Percentiles rank a stretch among this genome's conserved stretches.
phyloP scores from a whole-genome alignment of 2,888 invertebrate species.

The Deilephila porcellus region DNA sequence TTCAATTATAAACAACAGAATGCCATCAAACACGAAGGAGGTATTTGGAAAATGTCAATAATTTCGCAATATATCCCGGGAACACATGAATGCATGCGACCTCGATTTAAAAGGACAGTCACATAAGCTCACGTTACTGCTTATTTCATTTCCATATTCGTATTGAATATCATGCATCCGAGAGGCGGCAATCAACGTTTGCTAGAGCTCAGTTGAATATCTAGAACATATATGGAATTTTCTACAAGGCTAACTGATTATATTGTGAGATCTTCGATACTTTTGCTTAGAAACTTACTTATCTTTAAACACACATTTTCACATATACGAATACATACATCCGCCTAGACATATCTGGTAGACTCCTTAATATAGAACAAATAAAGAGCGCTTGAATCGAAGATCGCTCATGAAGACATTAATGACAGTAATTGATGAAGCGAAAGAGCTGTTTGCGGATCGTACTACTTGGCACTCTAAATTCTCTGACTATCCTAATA shows the following conservation, averaged over 20 bases:
- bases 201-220: not conserved
- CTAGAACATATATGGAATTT: not conserved
- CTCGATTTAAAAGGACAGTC: conserved; percentile 16
- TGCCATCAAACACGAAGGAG: not conserved
- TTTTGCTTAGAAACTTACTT: no score
- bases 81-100: not conserved
- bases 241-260: not conserved
- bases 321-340: no score
- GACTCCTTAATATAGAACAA: no score
- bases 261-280: not conserved
- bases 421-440: no score
- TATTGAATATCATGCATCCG: conserved; percentile 20
- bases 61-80: not conserved
- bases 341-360: no score
- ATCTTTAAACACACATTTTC: no score
- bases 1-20: not conserved
- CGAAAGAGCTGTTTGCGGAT: no score
- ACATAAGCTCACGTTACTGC: conserved; percentile 3
- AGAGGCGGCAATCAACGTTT: conserved; percentile 23
- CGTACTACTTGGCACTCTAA: no score
- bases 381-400: no score
- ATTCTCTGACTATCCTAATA: no score
- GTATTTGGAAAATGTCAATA: not conserved
- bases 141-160: conserved; percentile 19
- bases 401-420: no score